Base-by-base conservation (phyloP, 1,140 invertebrate species). In the Drosophila subpulchrella region DNA sequence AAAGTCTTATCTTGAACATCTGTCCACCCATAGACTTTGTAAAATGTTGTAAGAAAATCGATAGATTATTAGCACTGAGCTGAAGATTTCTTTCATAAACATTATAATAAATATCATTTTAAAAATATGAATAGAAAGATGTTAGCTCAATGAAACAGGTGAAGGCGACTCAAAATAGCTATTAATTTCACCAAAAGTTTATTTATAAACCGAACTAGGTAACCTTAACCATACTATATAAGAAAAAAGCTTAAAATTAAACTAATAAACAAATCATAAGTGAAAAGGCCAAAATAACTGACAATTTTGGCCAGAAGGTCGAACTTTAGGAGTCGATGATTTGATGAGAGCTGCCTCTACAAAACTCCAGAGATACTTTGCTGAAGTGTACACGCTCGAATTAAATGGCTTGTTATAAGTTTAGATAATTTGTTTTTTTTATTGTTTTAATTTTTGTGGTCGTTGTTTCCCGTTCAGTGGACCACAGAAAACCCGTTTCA, bases 311-410 rank as follows among this genome's bases (percentile, higher is more conserved):
- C 41, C 27, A 62, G 83, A 86, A 86, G 82, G 82, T 81, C 81
- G 81, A 38, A 34, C 51, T 41, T 47, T 63, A 34, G 67, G 60
- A 84, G 81, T 85, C 81, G 74, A 77, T 65, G 78, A 15, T 74
- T 81, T 65, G 68, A 78, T 70, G 68, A 85, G 78, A 78, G 81
- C 48, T 75, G 68, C 78, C 82, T 85, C 81, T 61, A 81, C 66
- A 77, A 70, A 50, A 48, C 36, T 72, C 39, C 42, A 32, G 38
- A 63, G 38, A 36, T 32, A 65, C 61, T 34, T 56, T 17, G 20
- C 41, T 44, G 44, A 67, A 75, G 59, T 75, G 63, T 48, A 71
- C 78, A 75, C 58, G 61, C 53, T 75, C 70, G 46, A 70, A 57
- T 80, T 74, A 59, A 79, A 80, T 48, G 68, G 48, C 51, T 66